phyloP scores from a whole-genome alignment of 2,797 vertebrate species.

The Hippoglossus hippoglossus region DNA sequence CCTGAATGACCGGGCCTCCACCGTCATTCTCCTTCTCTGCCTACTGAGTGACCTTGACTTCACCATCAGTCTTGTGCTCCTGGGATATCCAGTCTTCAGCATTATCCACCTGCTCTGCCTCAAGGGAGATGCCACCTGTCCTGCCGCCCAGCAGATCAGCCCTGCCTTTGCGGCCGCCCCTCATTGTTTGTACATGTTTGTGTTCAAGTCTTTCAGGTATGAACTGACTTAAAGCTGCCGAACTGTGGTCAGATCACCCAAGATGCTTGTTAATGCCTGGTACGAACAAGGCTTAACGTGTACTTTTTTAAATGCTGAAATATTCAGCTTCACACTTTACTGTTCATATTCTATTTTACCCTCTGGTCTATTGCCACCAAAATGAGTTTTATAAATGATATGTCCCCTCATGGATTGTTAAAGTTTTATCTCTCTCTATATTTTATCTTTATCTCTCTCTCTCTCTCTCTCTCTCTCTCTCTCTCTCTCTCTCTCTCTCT shows the following conservation, averaged over 20 bases:
- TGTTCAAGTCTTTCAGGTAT: too few relatives aligned
- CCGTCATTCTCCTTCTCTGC: neutral
- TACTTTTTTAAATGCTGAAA: neutral
- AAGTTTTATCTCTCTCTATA: slow-evolving; percentile 9
- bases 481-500: neutral
- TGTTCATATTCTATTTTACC: slow-evolving; percentile 11
- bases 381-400: slow-evolving; percentile 15
- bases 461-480: neutral
- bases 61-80: neutral
- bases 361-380: slow-evolving; percentile 12
- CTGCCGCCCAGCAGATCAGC: neutral
- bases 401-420: slow-evolving; percentile 23
- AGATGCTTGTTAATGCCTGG: neutral
- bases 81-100: neutral
- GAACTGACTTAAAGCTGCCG: neutral
- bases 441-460: neutral
- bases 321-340: slow-evolving; percentile 4
- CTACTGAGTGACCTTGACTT: neutral
- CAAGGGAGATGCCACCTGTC: neutral
- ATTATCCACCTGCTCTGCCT: neutral
- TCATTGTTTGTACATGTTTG: too few relatives aligned
- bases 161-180: too few relatives aligned
- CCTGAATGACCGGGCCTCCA: too few relatives aligned
- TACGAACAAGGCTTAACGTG: neutral
- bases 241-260: neutral